Evolutionary conservation across 2,113 vertebrate genomes (phyloP).

Genomic region (Opisthocomus hoazin): DNA sequence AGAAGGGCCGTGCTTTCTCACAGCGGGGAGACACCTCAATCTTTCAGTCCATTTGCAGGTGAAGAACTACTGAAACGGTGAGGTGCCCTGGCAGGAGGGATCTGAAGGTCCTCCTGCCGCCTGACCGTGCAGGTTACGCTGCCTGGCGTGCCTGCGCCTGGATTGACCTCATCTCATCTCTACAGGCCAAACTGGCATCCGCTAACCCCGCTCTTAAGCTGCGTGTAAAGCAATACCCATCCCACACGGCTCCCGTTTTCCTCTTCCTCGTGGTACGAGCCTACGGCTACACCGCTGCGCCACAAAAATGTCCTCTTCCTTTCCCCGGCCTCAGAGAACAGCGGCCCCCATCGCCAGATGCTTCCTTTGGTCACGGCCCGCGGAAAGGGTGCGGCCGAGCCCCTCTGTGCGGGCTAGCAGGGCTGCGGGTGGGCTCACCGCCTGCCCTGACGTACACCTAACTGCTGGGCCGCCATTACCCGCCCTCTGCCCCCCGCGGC

Average conservation of each 20-base stretch:
- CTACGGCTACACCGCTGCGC: too few species aligned
- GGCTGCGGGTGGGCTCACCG: too few species aligned
- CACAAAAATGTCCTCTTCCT: rapidly evolving
- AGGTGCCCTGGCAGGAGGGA: rapidly evolving
- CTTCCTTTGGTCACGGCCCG: rapidly evolving
- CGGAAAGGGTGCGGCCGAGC: rapidly evolving
- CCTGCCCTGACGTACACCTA: rapidly evolving
- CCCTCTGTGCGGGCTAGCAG: rapidly evolving
- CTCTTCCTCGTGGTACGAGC: not conserved
- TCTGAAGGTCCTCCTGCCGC: too few species aligned
- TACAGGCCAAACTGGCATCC: rapidly evolving
- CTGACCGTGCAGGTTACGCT: rapidly evolving
- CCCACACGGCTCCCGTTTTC: rapidly evolving
- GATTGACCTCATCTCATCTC: rapidly evolving
- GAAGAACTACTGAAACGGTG: rapidly evolving
- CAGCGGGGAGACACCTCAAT: rapidly evolving
- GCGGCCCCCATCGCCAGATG: rapidly evolving
- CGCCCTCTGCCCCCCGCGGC: too few species aligned
- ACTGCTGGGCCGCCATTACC: too few species aligned
- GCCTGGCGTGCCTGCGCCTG: not conserved
- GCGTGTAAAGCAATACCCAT: rapidly evolving
- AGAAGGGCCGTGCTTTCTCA: not conserved
- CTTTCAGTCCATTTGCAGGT: not conserved
- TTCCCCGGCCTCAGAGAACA: not conserved
- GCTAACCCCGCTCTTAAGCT: rapidly evolving